phyloP scores from a whole-genome alignment of 2,888 invertebrate species.

The Aspidapion aeneum region DNA sequence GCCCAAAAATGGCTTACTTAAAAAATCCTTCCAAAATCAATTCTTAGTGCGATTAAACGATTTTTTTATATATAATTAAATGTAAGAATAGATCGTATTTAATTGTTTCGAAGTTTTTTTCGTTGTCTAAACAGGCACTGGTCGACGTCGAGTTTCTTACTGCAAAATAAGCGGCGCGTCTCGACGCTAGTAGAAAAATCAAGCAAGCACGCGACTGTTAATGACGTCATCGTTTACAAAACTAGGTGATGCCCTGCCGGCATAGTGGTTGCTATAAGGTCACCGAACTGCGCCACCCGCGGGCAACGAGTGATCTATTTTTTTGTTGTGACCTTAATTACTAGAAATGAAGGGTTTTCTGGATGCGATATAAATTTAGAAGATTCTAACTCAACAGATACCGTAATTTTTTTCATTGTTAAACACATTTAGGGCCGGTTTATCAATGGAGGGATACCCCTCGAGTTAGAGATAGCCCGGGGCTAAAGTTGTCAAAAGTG shows the following conservation, averaged over 20 bases:
- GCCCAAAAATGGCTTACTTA: background rate
- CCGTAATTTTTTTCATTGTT: too few relatives aligned
- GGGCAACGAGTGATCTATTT: too few relatives aligned
- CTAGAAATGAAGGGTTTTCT: too few relatives aligned
- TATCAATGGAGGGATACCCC: too few relatives aligned
- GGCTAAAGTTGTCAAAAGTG: too few relatives aligned
- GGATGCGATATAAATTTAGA: too few relatives aligned
- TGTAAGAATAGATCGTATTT: too few relatives aligned
- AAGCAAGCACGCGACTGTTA: background rate
- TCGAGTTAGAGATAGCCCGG: too few relatives aligned
- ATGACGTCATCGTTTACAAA: background rate
- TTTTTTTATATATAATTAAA: too few relatives aligned
- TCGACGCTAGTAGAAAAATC: background rate
- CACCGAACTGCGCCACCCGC: background rate
- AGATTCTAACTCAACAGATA: too few relatives aligned
- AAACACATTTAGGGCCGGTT: too few relatives aligned
- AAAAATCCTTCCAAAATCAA: background rate
- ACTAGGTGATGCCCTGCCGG: background rate
- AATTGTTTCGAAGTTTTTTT: background rate
- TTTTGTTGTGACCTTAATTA: too few relatives aligned
- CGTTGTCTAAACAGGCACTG: background rate
- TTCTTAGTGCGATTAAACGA: background rate
- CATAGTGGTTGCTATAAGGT: background rate
- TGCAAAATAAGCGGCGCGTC: background rate
- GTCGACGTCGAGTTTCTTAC: background rate